phyloP scores from a whole-genome alignment of 1,140 invertebrate species.

The Prorops nasuta region DNA sequence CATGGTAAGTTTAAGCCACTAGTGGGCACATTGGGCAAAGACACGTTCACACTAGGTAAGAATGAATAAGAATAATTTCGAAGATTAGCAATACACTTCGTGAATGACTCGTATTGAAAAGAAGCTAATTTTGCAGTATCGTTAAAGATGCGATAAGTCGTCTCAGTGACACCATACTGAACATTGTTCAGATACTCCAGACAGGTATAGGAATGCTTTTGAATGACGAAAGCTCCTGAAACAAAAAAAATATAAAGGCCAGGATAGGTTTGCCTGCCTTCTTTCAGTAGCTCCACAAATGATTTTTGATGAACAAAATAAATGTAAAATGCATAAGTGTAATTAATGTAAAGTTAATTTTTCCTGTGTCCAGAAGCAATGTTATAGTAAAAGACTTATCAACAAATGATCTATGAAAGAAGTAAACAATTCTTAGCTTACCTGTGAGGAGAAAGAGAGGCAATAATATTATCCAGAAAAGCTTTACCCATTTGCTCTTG shows the following conservation, averaged over 20 bases:
- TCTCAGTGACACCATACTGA: conserved; percentile 42
- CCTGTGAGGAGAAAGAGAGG: conserved; percentile 39
- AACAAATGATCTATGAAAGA: no score
- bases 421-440: conserved; percentile 27
- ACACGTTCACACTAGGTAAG: conserved; percentile 36
- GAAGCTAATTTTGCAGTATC: conserved; percentile 35
- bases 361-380: no score
- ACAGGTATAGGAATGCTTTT: conserved; percentile 46
- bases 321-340: no score
- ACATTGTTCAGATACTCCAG: conserved; percentile 49
- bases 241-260: conserved; percentile 49
- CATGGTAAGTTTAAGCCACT: conserved; percentile 40
- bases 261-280: conserved; percentile 35
- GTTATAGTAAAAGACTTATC: no score
- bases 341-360: no score
- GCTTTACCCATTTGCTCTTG: conserved; percentile 24
- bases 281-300: conserved; percentile 15
- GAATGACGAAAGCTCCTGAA: conserved; percentile 53
- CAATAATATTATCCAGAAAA: conserved; percentile 43
- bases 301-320: no score
- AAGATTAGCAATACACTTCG: conserved; percentile 40
- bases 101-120: conserved; percentile 38
- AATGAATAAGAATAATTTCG: conserved; percentile 35
- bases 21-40: conserved; percentile 34
- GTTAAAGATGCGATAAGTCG: conserved; percentile 43